These are phyloP conservation scores for Orbicella faveolata DNA, from an alignment of 64 coral and sea anemone species.

Conservation along the genomic window DNA sequence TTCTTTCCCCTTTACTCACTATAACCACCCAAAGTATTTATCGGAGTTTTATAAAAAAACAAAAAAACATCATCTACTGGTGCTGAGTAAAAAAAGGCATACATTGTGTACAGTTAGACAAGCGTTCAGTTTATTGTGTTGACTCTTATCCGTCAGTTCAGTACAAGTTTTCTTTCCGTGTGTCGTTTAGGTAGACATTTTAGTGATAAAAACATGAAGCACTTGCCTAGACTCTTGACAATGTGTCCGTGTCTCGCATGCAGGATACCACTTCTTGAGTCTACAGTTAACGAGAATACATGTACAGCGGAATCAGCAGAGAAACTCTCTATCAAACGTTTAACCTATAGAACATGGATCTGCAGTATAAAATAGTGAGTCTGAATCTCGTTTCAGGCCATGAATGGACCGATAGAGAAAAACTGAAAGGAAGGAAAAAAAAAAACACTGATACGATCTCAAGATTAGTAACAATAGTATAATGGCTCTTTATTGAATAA, in stretches of 20 bases:
- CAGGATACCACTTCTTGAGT: conserved; percentile 46
- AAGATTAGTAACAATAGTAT: no score
- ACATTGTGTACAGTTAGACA: neutral
- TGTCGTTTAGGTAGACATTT: neutral
- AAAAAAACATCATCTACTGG: neutral
- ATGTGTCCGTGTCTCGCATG: conserved; percentile 22
- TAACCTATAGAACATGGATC: neutral
- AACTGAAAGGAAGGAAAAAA: neutral
- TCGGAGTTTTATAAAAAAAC: no score
- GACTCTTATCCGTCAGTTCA: neutral
- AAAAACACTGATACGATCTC: neutral
- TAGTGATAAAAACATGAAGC: conserved; percentile 6
- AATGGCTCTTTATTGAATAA: no score
- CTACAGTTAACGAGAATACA: conserved; percentile 35
- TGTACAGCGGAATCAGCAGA: neutral
- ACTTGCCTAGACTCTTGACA: conserved; percentile 43
- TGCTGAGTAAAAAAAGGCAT: neutral
- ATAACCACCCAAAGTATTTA: no score
- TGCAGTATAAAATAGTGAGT: no score
- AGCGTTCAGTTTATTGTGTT: neutral
- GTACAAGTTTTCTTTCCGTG: neutral
- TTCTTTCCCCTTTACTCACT: no score
- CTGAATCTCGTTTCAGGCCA: no score
- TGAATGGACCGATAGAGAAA: neutral
- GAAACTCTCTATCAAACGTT: neutral